Percentiles rank a stretch among this genome's conserved stretches.
Conservation (phyloP, 1,140 invertebrate genomes). For the Pachypeltis micranthus region DNA sequence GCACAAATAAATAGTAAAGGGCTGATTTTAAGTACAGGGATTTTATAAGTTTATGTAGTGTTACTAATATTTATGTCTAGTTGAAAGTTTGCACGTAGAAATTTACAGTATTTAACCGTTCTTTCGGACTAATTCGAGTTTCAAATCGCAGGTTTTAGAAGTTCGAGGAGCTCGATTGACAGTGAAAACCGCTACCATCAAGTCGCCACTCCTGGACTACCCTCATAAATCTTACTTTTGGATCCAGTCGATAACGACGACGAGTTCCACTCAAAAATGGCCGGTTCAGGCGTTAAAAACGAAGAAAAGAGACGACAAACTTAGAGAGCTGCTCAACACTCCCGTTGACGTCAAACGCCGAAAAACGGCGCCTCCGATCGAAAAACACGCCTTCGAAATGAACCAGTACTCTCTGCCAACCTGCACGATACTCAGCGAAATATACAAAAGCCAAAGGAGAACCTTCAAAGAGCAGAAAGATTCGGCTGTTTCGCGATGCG, state of each 20-base stretch:
- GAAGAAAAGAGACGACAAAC: conserved; percentile 3
- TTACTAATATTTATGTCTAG: too few species aligned
- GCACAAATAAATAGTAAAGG: too few species aligned
- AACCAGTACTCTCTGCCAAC: background rate
- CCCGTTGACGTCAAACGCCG: background rate
- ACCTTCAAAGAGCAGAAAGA: conserved; percentile 18
- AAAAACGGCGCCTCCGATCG: background rate
- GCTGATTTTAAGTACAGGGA: too few species aligned
- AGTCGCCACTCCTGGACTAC: background rate
- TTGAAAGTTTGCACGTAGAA: too few species aligned
- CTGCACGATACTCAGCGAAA: conserved; percentile 1
- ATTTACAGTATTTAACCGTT: too few species aligned
- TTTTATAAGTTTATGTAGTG: too few species aligned
- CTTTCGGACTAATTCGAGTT: too few species aligned
- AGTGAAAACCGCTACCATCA: background rate
- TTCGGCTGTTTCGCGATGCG: conserved; percentile 8
- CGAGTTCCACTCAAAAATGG: background rate
- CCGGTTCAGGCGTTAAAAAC: background rate
- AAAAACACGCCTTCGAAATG: background rate
- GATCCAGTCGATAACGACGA: background rate
- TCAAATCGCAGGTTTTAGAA: too few species aligned
- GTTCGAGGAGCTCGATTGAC: background rate
- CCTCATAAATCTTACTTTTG: background rate
- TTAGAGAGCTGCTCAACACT: background rate
- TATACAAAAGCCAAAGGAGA: conserved; percentile 16